Percentiles rank a stretch among this genome's conserved stretches.
These are phyloP conservation scores for Machimus atricapillus DNA, from an alignment of 2,888 invertebrate species.

Conservation along the genomic window DNA sequence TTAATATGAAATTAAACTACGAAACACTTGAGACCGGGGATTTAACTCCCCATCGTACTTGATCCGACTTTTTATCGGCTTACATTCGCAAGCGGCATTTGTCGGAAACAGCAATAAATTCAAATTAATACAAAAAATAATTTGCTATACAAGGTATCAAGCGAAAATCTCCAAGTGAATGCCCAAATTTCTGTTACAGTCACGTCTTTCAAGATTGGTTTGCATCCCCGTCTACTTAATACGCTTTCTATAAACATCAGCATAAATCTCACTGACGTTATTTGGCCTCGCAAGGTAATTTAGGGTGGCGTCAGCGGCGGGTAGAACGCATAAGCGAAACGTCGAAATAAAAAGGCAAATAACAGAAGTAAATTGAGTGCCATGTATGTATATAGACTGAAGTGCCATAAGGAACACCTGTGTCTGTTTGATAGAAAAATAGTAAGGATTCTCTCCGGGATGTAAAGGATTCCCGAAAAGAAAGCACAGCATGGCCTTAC, in stretches of 20 bases:
- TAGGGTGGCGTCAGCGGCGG: neutral
- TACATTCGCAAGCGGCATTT: neutral
- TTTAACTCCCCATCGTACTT: too few relatives aligned
- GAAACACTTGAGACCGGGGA: too few relatives aligned
- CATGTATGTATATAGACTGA: conserved; percentile 31
- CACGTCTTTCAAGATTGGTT: conserved; percentile 37
- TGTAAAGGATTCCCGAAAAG: neutral
- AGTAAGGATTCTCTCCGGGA: neutral
- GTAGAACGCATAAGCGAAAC: conserved; percentile 3
- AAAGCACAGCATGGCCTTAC: neutral
- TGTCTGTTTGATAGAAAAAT: conserved; percentile 35
- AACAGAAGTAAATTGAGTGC: conserved; percentile 34
- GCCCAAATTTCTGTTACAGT: conserved; percentile 10
- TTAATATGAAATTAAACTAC: too few relatives aligned
- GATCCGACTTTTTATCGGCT: too few relatives aligned
- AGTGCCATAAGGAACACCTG: conserved; percentile 32
- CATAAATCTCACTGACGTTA: conserved; percentile 46
- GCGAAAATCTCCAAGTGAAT: neutral
- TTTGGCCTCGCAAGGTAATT: neutral
- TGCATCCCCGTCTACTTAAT: conserved; percentile 46
- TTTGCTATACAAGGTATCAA: neutral
- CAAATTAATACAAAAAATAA: neutral
- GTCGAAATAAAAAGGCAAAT: conserved; percentile 36
- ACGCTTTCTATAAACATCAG: conserved; percentile 50
- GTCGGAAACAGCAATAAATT: neutral